A percentile compares a stretch with the other conserved stretches of the same genome.
phyloP scores from a whole-genome alignment of 2,113 vertebrate species.

The Pavo muticus region DNA sequence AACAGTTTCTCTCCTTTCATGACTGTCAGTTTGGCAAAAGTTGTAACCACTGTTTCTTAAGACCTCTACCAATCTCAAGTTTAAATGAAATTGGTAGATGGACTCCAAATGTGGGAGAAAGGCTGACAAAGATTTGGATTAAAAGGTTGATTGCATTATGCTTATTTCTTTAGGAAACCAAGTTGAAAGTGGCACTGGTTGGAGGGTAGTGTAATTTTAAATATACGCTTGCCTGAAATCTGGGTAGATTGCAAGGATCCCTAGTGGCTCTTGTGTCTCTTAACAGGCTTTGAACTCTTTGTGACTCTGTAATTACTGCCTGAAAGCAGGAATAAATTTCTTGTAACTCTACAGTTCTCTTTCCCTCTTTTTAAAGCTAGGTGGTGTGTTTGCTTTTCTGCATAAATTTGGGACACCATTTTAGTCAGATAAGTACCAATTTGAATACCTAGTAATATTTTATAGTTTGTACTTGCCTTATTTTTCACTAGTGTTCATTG shows the following conservation, averaged over 20 bases:
- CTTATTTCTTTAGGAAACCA: not conserved
- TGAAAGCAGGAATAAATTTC: conserved; percentile 45
- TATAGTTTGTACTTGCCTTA: not conserved
- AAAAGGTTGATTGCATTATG: not conserved
- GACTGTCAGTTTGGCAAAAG: not conserved
- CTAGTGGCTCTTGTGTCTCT: conserved; percentile 29
- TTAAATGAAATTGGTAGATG: not conserved
- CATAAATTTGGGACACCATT: conserved; percentile 8
- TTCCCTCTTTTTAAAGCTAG: not conserved
- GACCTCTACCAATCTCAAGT: not conserved
- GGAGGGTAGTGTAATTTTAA: conserved; percentile 24
- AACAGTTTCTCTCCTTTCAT: not conserved
- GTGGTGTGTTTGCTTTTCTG: conserved; percentile 15
- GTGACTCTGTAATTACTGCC: conserved; percentile 55
- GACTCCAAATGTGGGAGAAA: not conserved
- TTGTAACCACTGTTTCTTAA: not conserved
- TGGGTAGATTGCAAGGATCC: conserved; percentile 22
- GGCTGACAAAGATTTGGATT: not conserved
- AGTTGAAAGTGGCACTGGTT: not conserved
- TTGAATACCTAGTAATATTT: not conserved
- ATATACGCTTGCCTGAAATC: not conserved
- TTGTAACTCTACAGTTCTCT: not conserved
- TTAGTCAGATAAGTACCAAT: not conserved
- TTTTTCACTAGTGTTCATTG: not conserved
- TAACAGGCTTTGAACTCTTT: conserved; percentile 47